Percentiles rank a stretch among this genome's conserved stretches.
phyloP scores from a whole-genome alignment of 2,113 vertebrate species.

The Bucco capensis region DNA sequence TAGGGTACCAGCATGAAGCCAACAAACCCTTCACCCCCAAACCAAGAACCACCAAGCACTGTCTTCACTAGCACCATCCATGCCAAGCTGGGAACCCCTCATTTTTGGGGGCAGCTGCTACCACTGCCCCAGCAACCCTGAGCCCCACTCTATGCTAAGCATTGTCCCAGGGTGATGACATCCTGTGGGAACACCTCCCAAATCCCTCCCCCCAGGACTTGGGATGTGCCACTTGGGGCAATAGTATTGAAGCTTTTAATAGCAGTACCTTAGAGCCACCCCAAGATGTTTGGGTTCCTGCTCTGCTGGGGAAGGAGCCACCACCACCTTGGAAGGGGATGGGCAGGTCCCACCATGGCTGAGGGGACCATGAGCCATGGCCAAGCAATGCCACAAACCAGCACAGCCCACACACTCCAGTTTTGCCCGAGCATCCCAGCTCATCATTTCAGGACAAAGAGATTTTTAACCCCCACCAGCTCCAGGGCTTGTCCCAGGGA shows the following conservation, averaged over 20 bases:
- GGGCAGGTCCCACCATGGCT: accelerated
- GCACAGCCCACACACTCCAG: background rate
- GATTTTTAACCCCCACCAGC: background rate
- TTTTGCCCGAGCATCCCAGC: accelerated
- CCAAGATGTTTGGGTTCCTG: background rate
- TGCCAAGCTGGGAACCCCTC: background rate
- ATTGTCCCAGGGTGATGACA: background rate
- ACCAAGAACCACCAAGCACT: background rate
- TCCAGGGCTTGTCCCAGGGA: background rate
- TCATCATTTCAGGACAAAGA: accelerated
- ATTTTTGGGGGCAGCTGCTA: background rate
- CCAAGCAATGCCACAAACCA: accelerated
- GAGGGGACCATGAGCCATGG: accelerated
- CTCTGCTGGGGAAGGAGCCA: background rate
- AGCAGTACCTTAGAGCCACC: background rate
- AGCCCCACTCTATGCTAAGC: background rate
- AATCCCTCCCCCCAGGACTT: accelerated
- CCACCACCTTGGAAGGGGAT: background rate
- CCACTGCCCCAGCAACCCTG: background rate
- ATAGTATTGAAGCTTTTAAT: background rate
- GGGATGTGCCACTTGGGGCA: background rate
- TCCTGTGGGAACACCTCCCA: background rate
- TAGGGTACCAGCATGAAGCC: background rate
- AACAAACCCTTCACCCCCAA: background rate
- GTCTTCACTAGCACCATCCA: accelerated